Percentiles rank a stretch among this genome's conserved stretches.
Conservation (phyloP, 2,888 invertebrate species). For the Caenorhabditis doughertyi region DNA sequence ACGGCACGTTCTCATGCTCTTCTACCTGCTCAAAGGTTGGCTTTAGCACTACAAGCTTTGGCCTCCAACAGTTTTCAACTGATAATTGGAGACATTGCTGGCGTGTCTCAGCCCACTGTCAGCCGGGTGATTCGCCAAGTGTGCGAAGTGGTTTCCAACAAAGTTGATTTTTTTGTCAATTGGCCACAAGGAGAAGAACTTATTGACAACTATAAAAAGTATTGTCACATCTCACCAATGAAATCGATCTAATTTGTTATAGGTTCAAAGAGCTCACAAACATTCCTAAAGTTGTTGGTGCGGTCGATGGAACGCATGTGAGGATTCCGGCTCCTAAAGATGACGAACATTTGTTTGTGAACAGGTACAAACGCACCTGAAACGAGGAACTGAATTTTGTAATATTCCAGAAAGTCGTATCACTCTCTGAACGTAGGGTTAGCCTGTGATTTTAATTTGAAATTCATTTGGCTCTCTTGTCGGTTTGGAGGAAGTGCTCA, state of each 20-base stretch:
- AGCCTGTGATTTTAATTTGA: neutral
- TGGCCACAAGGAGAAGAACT: neutral
- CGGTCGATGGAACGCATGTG: constrained; percentile 14
- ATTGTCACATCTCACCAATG: neutral
- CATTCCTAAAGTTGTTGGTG: constrained; percentile 5
- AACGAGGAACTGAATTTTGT: neutral
- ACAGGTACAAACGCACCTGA: too few relatives aligned
- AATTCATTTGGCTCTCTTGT: neutral
- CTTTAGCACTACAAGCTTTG: neutral
- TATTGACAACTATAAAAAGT: neutral
- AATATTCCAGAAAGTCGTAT: neutral
- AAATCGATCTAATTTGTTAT: neutral
- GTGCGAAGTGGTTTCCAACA: neutral
- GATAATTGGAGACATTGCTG: neutral
- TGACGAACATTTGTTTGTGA: constrained; percentile 6
- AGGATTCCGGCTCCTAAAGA: neutral
- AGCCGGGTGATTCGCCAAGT: neutral
- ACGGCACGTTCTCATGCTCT: neutral
- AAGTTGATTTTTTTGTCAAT: neutral
- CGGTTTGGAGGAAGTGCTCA: neutral
- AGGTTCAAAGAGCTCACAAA: constrained; percentile 17
- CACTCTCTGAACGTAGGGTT: neutral
- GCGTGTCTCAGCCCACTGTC: neutral
- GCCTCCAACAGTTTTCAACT: neutral
- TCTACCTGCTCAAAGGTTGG: neutral